Evolutionary conservation across 1,140 invertebrate genomes (phyloP), one percentile per base, ranked within the genome.

Genomic region (Magallana angulata): DNA sequence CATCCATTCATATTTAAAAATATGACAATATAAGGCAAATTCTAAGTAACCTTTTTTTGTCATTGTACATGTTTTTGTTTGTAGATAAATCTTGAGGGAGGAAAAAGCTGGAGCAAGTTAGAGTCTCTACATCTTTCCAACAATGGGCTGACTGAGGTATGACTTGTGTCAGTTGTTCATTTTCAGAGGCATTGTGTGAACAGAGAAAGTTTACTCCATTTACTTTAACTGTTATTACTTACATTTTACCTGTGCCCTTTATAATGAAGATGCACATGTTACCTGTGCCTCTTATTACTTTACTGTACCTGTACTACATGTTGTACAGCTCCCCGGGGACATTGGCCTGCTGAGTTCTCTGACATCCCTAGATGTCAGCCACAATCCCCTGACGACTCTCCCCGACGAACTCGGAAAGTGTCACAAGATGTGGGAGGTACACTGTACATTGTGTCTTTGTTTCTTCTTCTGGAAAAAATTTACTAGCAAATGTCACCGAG

Each of bases 391-490:
- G 71, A 89, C 91, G n/a, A 90, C 91, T 56, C 85, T 94, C n/a
- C 93, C 93, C 7, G 93, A 94, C 92, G 93, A 94, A 90, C 90
- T 94, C 9, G 93, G 94, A 48, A 89, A 87, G 59, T 93, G 93
- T 68, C 90, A 89, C 11, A 90, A 91, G 59, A 80, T 94, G 12
- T 94, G 93, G 91, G 94, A 94, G 91, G 93, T 94, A 89, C 30
- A 4, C 0, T 80, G 76, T 80, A 36, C 30, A 80, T 12, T 2
- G 6, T 16, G 76, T 80, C 30, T 18, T 80, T 48, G 36, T 48
- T 48, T 48, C 36, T 48, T 4, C 36, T 64, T 64, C 18, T 64
- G 18, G 12, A 36, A 81, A 81, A 7, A 48, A 48, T 48, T 48
- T 5, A 48, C 1, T 48, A 48, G 36, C 36, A 14, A 64, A 14